Conservation (phyloP, 2,113 vertebrate genomes). For the Atrichornis clamosus region DNA sequence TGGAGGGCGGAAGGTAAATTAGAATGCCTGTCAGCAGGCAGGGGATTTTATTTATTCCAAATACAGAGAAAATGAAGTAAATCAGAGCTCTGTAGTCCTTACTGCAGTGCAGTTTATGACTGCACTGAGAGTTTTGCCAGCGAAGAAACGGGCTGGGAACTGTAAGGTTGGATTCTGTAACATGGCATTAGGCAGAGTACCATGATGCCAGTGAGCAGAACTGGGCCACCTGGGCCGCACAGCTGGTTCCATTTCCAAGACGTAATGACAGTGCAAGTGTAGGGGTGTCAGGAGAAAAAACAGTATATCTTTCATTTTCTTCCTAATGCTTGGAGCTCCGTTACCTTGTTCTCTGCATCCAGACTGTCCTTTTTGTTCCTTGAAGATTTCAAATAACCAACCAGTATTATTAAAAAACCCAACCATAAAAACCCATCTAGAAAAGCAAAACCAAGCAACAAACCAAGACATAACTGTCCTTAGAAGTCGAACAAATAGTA, state of each 20-base stretch:
- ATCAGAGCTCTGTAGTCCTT: not conserved
- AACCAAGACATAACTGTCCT: not conserved
- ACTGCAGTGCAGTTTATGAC: not conserved
- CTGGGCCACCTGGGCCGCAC: not conserved
- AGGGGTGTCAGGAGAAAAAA: not conserved
- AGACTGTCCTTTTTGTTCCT: not conserved
- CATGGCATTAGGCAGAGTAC: not conserved
- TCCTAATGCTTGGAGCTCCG: not conserved
- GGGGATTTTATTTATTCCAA: not conserved
- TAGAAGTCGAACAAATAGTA: not conserved
- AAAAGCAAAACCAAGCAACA: not conserved
- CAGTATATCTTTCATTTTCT: not conserved
- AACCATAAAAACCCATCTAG: not conserved
- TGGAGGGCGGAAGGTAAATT: not conserved
- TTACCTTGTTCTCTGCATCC: not conserved
- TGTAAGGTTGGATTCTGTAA: not conserved
- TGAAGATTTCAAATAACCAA: not conserved
- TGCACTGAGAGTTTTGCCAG: not conserved
- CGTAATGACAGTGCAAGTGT: rapidly evolving
- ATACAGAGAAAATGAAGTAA: not conserved
- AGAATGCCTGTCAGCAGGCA: not conserved
- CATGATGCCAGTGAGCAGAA: not conserved
- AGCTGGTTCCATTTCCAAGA: not conserved
- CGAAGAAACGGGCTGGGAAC: rapidly evolving
- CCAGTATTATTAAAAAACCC: not conserved